Conservation (phyloP, 2,113 vertebrate species). For the Syrmaticus mikado region DNA sequence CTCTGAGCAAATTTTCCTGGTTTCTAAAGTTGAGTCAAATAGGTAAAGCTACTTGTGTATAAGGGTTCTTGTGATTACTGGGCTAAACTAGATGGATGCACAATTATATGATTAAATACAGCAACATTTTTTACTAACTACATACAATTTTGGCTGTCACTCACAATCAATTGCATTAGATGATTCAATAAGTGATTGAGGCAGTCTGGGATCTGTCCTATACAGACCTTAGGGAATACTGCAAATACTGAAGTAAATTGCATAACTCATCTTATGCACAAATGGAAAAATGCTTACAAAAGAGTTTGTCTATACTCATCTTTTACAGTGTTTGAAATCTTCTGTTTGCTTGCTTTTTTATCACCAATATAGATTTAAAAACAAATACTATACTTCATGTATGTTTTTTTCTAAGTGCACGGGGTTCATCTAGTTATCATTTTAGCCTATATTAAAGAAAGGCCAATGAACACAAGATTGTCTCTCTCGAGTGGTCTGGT, state of each 20-base stretch:
- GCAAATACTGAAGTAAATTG: background rate
- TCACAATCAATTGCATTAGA: conserved; percentile 57
- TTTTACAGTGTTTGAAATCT: background rate
- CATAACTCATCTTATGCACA: background rate
- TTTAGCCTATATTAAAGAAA: background rate
- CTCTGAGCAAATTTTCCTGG: background rate
- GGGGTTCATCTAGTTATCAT: background rate
- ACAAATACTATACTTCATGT: background rate
- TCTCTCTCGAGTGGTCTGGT: background rate
- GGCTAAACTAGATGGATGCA: conserved; percentile 56
- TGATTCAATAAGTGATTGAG: conserved; percentile 43
- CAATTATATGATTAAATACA: conserved; percentile 64
- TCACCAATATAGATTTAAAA: background rate
- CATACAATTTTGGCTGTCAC: conserved; percentile 52
- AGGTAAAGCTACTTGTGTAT: conserved; percentile 50
- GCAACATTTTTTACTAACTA: conserved; percentile 59
- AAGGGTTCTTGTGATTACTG: conserved; percentile 51
- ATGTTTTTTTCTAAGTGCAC: background rate
- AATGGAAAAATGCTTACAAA: conserved; percentile 2
- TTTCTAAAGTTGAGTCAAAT: background rate
- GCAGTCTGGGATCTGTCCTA: conserved; percentile 26
- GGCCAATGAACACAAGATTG: background rate
- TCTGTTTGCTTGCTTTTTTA: background rate
- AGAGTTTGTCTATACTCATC: background rate
- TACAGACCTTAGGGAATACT: conserved; percentile 17